These are phyloP conservation scores for Dromococcyx pavoninus DNA, from an alignment of 2,797 vertebrate species.

Conservation along the genomic window DNA sequence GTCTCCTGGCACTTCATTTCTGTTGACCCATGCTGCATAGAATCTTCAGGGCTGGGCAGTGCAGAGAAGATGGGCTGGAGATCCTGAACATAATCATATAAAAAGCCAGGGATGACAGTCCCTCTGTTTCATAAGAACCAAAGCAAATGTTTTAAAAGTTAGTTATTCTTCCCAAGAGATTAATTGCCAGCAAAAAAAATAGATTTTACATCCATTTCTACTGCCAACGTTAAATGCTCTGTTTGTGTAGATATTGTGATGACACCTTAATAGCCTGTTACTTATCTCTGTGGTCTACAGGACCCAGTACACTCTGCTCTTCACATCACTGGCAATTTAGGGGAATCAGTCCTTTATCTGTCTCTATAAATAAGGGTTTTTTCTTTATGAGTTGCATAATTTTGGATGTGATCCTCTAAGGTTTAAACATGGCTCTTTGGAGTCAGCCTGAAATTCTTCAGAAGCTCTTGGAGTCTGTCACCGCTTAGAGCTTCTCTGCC, in stretches of 20 bases:
- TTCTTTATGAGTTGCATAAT: neutral
- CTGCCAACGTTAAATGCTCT: neutral
- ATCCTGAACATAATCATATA: neutral
- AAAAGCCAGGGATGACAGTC: neutral
- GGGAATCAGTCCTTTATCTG: neutral
- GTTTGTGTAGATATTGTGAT: neutral
- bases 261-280: conserved; percentile 19
- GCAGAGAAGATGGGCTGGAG: neutral
- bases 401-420: neutral
- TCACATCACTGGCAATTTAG: neutral
- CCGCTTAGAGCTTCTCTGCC: neutral
- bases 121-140: neutral
- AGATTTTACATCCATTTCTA: neutral
- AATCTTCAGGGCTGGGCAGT: neutral
- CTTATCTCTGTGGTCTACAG: neutral
- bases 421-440: neutral
- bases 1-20: neutral
- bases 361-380: neutral
- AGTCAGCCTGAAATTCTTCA: neutral
- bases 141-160: neutral
- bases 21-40: neutral
- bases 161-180: neutral
- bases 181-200: neutral
- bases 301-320: neutral
- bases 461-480: neutral